phyloP scores from a whole-genome alignment of 2,888 invertebrate species.

The Stenchaetothrips biformis region DNA sequence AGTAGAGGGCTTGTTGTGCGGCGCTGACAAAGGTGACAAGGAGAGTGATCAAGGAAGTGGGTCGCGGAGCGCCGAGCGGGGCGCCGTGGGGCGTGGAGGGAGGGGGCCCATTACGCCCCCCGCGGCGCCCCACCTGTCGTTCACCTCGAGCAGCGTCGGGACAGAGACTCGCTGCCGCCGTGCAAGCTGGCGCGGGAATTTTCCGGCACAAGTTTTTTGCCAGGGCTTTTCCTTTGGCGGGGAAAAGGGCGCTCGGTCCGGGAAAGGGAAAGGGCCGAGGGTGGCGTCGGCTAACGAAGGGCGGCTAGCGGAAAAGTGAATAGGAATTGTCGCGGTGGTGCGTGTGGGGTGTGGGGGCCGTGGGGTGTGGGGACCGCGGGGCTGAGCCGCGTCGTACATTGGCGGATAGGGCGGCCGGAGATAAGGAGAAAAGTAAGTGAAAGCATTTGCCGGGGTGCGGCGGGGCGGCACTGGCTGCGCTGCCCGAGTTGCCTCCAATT shows the following conservation, averaged over 20 bases:
- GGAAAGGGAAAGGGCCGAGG: no score
- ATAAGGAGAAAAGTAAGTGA: conserved; percentile 23
- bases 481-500: neutral
- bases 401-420: conserved; percentile 10
- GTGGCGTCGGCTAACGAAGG: neutral
- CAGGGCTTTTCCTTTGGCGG: neutral
- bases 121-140: conserved; percentile 10
- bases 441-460: neutral
- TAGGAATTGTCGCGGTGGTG: neutral
- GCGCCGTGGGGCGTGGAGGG: neutral
- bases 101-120: neutral
- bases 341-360: neutral
- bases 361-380: neutral
- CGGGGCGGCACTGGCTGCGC: neutral
- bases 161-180: neutral
- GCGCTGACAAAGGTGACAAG: conserved; percentile 20
- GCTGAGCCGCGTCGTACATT: neutral
- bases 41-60: conserved; percentile 24
- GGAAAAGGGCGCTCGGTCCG: no score
- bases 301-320: neutral
- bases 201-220: neutral
- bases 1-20: neutral
- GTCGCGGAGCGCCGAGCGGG: no score
- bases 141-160: neutral
- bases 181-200: neutral